Conservation (phyloP, 1,140 invertebrate genomes). For the Condylostylus longicornis region DNA sequence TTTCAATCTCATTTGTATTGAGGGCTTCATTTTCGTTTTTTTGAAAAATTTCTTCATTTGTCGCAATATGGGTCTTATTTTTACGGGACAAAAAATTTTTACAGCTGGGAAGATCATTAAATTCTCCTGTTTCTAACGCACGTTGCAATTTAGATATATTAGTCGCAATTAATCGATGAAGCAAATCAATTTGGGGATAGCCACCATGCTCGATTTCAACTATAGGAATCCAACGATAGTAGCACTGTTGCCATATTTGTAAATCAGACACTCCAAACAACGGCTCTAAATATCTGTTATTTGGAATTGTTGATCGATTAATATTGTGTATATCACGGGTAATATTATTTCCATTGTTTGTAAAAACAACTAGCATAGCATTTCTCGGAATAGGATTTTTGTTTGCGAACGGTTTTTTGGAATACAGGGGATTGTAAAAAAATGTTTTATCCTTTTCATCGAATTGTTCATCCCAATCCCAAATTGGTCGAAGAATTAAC, state of each 20-base stretch:
- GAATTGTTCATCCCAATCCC: slow-evolving; percentile 75
- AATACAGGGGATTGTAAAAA: slow-evolving; percentile 70
- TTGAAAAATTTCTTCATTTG: not conserved
- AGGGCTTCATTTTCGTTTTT: not conserved
- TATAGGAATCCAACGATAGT: slow-evolving; percentile 71
- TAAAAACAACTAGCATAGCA: not conserved
- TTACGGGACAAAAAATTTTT: slow-evolving; percentile 15
- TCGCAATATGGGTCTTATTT: slow-evolving; percentile 11
- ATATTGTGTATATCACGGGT: too few species aligned
- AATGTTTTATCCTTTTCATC: slow-evolving; percentile 56
- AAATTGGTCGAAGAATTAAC: slow-evolving; percentile 54
- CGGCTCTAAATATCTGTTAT: slow-evolving; percentile 34
- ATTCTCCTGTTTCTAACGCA: slow-evolving; percentile 21
- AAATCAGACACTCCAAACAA: slow-evolving; percentile 40
- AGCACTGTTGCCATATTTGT: slow-evolving; percentile 78
- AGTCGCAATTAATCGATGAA: slow-evolving; percentile 37
- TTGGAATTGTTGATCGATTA: slow-evolving; percentile 21
- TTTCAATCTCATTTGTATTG: not conserved
- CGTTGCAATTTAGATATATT: slow-evolving; percentile 39
- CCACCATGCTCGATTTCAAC: slow-evolving; percentile 68
- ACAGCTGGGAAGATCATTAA: slow-evolving; percentile 25
- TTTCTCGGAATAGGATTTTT: not conserved
- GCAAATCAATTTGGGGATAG: slow-evolving; percentile 47
- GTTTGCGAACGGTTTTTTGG: slow-evolving; percentile 28
- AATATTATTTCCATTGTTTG: not conserved